Percentiles rank a stretch among this genome's conserved stretches.
Conservation (phyloP, 2,888 invertebrate genomes). For the Reticulitermes lucifugus region DNA sequence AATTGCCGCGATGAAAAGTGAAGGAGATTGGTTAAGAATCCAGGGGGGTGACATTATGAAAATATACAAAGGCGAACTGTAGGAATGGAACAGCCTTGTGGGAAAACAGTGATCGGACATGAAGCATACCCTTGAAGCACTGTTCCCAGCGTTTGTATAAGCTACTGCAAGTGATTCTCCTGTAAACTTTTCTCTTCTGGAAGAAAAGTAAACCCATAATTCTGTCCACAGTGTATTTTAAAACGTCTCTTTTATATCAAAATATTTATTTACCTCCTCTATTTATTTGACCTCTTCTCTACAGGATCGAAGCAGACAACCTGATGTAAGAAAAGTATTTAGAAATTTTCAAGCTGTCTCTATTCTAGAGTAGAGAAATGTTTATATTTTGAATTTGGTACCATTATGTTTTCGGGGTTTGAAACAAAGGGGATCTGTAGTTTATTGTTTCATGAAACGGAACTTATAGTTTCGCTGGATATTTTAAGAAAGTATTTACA, state of each 20-base stretch:
- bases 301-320: conserved; percentile 11
- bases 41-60: conserved; percentile 26
- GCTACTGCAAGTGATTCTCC: conserved; percentile 1
- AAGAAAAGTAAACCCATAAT: conserved; percentile 51
- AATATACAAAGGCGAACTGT: conserved; percentile 12
- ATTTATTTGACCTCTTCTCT: conserved; percentile 51
- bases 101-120: conserved; percentile 46
- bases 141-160: conserved; percentile 2
- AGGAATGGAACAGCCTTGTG: conserved; percentile 7
- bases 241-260: conserved; percentile 51
- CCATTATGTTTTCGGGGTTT: neutral
- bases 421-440: conserved; percentile 17
- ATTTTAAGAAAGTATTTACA: conserved; percentile 18
- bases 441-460: conserved; percentile 16
- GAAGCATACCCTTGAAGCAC: conserved; percentile 17
- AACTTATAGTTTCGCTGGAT: neutral
- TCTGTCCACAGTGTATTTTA: conserved; percentile 53
- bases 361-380: neutral
- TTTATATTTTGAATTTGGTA: conserved; percentile 3
- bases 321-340: neutral
- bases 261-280: conserved; percentile 51
- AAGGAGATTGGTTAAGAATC: conserved; percentile 25
- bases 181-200: conserved; percentile 16
- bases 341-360: conserved; percentile 36
- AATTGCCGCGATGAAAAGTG: conserved; percentile 15